Percentiles rank a stretch among this genome's conserved stretches.
Conservation (phyloP, 2,113 vertebrate genomes). For the Chiloscyllium plagiosum region DNA sequence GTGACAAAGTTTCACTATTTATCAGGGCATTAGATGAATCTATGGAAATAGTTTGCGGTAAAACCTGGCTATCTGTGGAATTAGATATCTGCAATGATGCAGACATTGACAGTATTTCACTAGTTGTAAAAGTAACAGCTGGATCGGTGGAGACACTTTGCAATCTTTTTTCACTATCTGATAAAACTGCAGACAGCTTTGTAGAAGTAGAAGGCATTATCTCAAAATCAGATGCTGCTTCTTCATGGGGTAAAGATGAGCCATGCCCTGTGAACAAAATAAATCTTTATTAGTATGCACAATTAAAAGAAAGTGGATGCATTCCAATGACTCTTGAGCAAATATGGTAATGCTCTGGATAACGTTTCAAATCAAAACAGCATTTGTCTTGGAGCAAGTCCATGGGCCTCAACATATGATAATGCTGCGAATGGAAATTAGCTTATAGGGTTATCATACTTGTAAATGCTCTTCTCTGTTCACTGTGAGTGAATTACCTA, state of each 20-base stretch:
- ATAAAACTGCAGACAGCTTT: not conserved
- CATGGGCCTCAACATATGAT: too few species aligned
- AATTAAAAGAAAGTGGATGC: not conserved
- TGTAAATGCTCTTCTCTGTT: not conserved
- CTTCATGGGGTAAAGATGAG: not conserved
- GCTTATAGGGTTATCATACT: not conserved
- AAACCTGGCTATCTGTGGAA: not conserved
- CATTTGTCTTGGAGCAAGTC: not conserved
- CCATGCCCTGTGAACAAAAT: not conserved
- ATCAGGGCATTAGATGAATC: not conserved
- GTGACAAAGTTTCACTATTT: not conserved
- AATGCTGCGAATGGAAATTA: not conserved
- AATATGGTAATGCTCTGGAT: not conserved
- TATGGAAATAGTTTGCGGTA: not conserved
- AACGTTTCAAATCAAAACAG: not conserved
- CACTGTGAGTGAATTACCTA: not conserved
- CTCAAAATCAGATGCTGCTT: not conserved
- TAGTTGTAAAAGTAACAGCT: not conserved
- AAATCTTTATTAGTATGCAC: not conserved
- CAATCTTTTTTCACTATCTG: not conserved
- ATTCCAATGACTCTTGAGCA: not conserved
- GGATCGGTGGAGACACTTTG: conserved; percentile 2
- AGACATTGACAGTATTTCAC: not conserved
- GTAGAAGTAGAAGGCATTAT: not conserved
- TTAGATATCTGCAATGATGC: not conserved